Evolutionary conservation across 1,140 invertebrate species (phyloP), one percentile per base, ranked within the genome.

Genomic region (Ganaspis sp.): DNA sequence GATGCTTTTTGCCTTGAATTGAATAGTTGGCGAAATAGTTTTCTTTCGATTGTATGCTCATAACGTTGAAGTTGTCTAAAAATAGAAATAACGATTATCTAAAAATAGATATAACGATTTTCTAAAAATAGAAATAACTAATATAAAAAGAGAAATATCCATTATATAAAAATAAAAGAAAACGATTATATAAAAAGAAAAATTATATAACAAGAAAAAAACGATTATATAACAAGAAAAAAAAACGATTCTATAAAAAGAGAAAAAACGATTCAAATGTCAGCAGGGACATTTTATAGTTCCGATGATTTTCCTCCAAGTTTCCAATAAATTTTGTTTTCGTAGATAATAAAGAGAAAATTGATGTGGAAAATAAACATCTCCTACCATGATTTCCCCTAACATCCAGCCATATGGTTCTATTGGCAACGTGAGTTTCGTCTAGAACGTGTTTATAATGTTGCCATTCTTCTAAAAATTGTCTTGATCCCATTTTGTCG

Each of bases 311-410:
- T n/a, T n/a, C n/a, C n/a, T n/a, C n/a, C n/a, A n/a, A n/a, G n/a
- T n/a, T n/a, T n/a, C n/a, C n/a, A n/a, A n/a, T n/a, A n/a, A n/a
- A n/a, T n/a, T n/a, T n/a, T n/a, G n/a, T n/a, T n/a, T n/a, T n/a
- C n/a, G n/a, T n/a, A n/a, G n/a, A n/a, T n/a, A n/a, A n/a, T n/a
- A n/a, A n/a, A n/a, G n/a, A n/a, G n/a, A n/a, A n/a, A n/a, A n/a
- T n/a, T n/a, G n/a, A n/a, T n/a, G n/a, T n/a, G 29, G 40, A 75
- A 49, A 72, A 21, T 17, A n/a, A n/a, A n/a, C 9, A 11, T 69
- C n/a, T 69, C 77, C 83, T 92, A 98, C 97, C 97, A 94, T 99
- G 98, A 93, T 99, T 99, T 89, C 98, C 98, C 90, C 97, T 92
- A 75, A 98, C 95, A 91, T 98, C 98, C 58, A 98, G 91, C 97